phyloP scores from a whole-genome alignment of 2,888 invertebrate genomes.

The Oxyscelio sp. region DNA sequence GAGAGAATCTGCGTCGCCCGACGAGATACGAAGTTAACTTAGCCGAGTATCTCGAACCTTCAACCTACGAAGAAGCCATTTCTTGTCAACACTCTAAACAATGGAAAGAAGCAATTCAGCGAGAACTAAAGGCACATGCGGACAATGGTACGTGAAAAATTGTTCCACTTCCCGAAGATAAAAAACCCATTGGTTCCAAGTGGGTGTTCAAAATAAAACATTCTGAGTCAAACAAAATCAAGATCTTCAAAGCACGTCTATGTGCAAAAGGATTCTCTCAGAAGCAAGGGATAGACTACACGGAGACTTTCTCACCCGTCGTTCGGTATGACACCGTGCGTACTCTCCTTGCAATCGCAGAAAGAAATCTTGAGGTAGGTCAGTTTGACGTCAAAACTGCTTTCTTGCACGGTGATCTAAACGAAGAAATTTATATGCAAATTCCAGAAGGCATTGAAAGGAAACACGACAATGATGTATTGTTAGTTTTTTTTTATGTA shows the following conservation, averaged over 20 bases:
- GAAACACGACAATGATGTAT: constrained; percentile 43
- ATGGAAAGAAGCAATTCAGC: constrained; percentile 12
- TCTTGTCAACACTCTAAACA: background rate
- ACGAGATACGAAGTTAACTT: background rate
- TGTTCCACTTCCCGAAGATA: background rate
- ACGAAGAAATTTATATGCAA: constrained; percentile 44
- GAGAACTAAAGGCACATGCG: background rate
- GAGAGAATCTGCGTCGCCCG: background rate
- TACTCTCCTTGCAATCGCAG: constrained; percentile 54
- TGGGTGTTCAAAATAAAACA: constrained; percentile 12
- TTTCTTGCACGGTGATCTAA: constrained; percentile 64
- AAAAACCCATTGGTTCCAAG: constrained; percentile 1
- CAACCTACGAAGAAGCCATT: constrained; percentile 9
- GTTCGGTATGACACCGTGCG: constrained; percentile 2
- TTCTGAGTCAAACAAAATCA: background rate
- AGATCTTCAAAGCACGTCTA: constrained; percentile 5
- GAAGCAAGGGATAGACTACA: background rate
- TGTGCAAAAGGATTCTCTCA: background rate
- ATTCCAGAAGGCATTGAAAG: constrained; percentile 31
- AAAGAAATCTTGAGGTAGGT: constrained; percentile 35
- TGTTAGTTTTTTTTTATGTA: constrained; percentile 58
- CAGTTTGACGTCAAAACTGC: constrained; percentile 62
- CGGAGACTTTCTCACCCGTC: too few species aligned
- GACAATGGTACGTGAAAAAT: background rate
- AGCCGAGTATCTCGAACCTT: constrained; percentile 3